Evolutionary conservation across 2,113 vertebrate genomes (phyloP).

Genomic region (Notarius lentiginosus): DNA sequence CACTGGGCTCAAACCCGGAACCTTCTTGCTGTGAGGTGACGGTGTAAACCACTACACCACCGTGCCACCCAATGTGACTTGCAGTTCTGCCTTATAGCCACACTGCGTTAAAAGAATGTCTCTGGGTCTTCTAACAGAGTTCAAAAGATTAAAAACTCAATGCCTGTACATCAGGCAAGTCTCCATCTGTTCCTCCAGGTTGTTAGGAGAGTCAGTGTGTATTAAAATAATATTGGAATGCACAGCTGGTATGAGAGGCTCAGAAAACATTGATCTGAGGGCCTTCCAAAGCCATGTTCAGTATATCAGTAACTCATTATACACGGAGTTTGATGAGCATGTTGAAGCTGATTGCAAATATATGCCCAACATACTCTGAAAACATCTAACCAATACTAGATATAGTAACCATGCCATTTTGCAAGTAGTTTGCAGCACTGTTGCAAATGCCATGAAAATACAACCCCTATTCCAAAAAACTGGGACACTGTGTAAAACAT

Average conservation of each 20-base stretch:
- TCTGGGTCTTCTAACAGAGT: neutral
- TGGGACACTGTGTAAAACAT: too few relatives aligned
- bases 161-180: too few relatives aligned
- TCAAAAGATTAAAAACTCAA: neutral
- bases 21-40: neutral
- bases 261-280: slow-evolving; percentile 9
- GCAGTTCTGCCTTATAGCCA: neutral
- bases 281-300: neutral
- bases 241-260: neutral
- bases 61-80: neutral
- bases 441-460: neutral
- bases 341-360: neutral
- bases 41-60: too few relatives aligned
- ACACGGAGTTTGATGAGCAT: neutral
- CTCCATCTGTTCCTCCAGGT: too few relatives aligned
- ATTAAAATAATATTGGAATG: neutral
- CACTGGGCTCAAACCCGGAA: too few relatives aligned
- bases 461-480: too few relatives aligned
- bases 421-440: neutral
- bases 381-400: neutral
- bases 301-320: neutral
- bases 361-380: neutral
- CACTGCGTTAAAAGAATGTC: neutral
- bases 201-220: neutral
- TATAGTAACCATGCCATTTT: neutral